phyloP scores from a whole-genome alignment of 2,888 invertebrate genomes.

The Mythimna albipuncta region DNA sequence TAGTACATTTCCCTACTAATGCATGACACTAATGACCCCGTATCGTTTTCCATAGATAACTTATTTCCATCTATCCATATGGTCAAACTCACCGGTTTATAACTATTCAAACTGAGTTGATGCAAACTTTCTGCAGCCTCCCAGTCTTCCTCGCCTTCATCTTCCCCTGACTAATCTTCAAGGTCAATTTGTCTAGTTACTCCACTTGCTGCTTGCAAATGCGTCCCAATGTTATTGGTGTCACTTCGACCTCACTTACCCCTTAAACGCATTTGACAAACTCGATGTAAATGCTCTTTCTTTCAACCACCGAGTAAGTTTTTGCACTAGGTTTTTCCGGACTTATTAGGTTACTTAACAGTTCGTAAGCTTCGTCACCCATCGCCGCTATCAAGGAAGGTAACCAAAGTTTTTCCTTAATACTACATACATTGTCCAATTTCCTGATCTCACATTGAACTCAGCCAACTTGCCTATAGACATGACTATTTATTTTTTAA shows the following conservation, averaged over 20 bases:
- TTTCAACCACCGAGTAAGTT: too few species aligned
- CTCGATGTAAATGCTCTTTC: too few species aligned
- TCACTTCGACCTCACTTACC: background rate
- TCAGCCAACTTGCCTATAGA: too few species aligned
- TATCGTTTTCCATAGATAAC: constrained; percentile 62
- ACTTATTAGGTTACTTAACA: too few species aligned
- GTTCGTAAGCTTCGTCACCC: too few species aligned
- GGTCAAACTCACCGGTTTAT: constrained; percentile 52
- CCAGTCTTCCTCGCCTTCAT: constrained; percentile 4
- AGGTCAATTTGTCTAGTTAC: background rate
- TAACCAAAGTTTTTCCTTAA: too few species aligned
- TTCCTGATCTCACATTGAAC: too few species aligned
- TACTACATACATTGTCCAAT: too few species aligned
- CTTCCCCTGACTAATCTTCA: constrained; percentile 5
- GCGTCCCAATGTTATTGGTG: background rate
- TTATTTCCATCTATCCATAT: constrained; percentile 36
- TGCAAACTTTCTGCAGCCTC: constrained; percentile 27
- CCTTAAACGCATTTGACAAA: constrained; percentile 17
- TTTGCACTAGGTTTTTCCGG: too few species aligned
- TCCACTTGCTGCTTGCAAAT: too few species aligned
- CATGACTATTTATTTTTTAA: too few species aligned
- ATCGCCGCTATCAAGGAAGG: too few species aligned
- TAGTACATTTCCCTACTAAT: constrained; percentile 55
- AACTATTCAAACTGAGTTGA: constrained; percentile 45
- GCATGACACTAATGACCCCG: constrained; percentile 61